Evolutionary conservation across 2,113 vertebrate species (phyloP), one percentile per base, ranked within the genome.

Genomic region (Polypterus senegalus): DNA sequence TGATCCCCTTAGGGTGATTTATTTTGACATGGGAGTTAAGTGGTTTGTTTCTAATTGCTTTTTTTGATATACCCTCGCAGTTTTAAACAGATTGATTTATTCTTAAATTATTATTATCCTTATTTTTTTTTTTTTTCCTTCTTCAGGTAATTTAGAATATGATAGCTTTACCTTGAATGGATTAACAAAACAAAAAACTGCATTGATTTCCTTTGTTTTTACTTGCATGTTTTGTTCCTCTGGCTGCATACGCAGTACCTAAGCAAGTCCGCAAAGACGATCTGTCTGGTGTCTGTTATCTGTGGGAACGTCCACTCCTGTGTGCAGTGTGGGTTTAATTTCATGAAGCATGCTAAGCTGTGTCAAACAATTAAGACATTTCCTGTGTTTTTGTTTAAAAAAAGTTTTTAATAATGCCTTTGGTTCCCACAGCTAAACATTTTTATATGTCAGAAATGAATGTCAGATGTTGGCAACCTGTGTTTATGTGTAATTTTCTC

Each of bases 401-500:
- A 5, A 6, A 11, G 43, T 8, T 11, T 5, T 11, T 49, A 60
- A 4, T 49, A 48, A 61, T 6, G 46, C 11, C 62, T 4, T 45
- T 79, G 77, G 67, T 73, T 83, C 71, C 74, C 69, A 79, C 48
- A 73, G 73, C 71, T 79, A 73, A 83, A 77, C 79, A 67, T 81
- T 68, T 69, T 63, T 51, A 51, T 27, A 27, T 27, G 47, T 57
- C 73, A 68, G 67, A 69, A 67, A 78, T 71, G 8, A 79, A 71
- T 81, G 76, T 81, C 73, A 81, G 82, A 79, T 74, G 73, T 81
- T 74, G 78, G 85, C 82, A 81, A 71, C 79, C 65, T 85, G 81
- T 91, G 86, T 92, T 93, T 90, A 86, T 85, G 77, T 90, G 83
- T 91, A 89, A 91, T 93, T 93, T 84, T 92, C 81, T 91, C 88